A percentile compares a stretch with the other conserved stretches of the same genome.
Conservation (phyloP, 1,140 invertebrate species). For the Drosophila lini region DNA sequence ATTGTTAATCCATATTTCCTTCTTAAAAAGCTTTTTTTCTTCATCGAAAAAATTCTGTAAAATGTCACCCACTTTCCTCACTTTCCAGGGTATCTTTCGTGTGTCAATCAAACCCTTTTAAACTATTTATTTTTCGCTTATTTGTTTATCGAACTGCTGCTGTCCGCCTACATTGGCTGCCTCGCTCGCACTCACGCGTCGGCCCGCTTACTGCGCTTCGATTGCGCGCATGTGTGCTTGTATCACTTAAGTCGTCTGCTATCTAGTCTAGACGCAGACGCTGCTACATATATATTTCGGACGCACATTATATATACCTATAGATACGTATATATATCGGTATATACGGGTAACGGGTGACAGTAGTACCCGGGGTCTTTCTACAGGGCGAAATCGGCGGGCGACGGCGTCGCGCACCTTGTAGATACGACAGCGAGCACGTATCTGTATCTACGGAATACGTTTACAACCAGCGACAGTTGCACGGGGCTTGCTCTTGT, state of each 20-base stretch:
- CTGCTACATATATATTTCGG: constrained; percentile 23
- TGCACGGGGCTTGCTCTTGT: constrained; percentile 17
- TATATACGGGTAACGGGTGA: constrained; percentile 24
- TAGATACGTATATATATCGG: constrained; percentile 23
- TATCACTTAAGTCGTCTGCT: constrained; percentile 82
- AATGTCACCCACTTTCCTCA: neutral
- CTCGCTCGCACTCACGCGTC: constrained; percentile 17
- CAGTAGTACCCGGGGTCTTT: constrained; percentile 35
- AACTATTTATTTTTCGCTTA: constrained; percentile 26
- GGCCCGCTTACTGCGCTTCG: constrained; percentile 14
- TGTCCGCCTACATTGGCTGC: constrained; percentile 45
- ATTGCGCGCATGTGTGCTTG: constrained; percentile 74
- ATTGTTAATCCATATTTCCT: neutral
- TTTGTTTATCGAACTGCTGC: constrained; percentile 53
- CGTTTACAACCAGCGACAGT: constrained; percentile 21
- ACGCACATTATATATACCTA: constrained; percentile 10
- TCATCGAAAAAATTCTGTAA: neutral
- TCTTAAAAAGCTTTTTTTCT: neutral
- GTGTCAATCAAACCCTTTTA: constrained; percentile 22
- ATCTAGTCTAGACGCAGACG: constrained; percentile 76
- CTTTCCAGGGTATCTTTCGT: constrained; percentile 22
- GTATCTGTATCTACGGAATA: constrained; percentile 27
- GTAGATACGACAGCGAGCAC: constrained; percentile 35
- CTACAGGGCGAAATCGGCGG: constrained; percentile 23
- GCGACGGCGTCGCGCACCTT: constrained; percentile 35